Evolutionary conservation across 1,140 invertebrate species (phyloP).

Genomic region (Propsilocerus akamusi): DNA sequence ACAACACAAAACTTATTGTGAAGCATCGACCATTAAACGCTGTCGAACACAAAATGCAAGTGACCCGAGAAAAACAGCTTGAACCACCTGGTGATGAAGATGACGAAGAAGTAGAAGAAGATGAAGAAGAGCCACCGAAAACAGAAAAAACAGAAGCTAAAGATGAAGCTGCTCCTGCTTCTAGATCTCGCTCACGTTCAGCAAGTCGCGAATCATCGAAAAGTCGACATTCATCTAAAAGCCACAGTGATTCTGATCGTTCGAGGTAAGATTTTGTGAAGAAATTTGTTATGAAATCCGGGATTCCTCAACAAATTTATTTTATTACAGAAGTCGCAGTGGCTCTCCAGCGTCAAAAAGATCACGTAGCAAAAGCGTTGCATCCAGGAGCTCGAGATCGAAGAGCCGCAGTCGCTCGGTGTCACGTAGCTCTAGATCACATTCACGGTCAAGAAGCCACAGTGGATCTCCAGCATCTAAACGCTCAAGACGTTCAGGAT

Average conservation of each 20-base stretch:
- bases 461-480: not conserved
- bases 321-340: slow-evolving; percentile 14
- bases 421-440: slow-evolving; percentile 18
- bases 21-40: slow-evolving; percentile 78
- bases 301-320: slow-evolving; percentile 17
- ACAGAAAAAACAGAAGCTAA: slow-evolving; percentile 7
- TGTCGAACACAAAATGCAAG: slow-evolving; percentile 68
- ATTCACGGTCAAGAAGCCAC: slow-evolving; percentile 13
- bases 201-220: slow-evolving; percentile 10
- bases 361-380: slow-evolving; percentile 11
- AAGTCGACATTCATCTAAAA: slow-evolving; percentile 5
- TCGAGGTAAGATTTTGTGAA: slow-evolving; percentile 17
- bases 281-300: slow-evolving; percentile 16
- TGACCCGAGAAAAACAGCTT: slow-evolving; percentile 68
- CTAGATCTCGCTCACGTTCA: slow-evolving; percentile 13
- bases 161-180: slow-evolving; percentile 11
- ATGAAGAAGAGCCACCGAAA: slow-evolving; percentile 37
- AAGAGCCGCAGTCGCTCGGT: slow-evolving; percentile 13
- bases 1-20: slow-evolving; percentile 53
- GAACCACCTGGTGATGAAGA: slow-evolving; percentile 73
- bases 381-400: slow-evolving; percentile 16
- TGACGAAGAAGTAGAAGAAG: slow-evolving; percentile 43
- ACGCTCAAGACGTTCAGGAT: slow-evolving; percentile 10
- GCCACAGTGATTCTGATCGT: slow-evolving; percentile 8
- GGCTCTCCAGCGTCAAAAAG: slow-evolving; percentile 18